Evolutionary conservation across 2,797 vertebrate genomes (phyloP).

Genomic region (Cyclura pinguis): DNA sequence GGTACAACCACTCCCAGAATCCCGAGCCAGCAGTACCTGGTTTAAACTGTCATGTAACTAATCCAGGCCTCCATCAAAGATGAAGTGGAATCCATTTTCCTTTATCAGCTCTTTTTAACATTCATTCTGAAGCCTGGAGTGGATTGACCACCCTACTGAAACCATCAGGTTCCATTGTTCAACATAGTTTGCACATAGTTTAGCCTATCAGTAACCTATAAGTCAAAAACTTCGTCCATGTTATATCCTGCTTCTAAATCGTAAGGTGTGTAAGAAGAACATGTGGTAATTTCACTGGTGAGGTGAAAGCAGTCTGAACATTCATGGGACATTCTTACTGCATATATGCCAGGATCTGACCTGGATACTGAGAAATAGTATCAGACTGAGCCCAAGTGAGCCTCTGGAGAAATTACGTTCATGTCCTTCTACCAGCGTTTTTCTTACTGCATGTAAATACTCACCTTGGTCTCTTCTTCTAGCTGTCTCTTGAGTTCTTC

Average conservation of each 20-base stretch:
- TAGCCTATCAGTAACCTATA: too few relatives aligned
- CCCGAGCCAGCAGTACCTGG: too few relatives aligned
- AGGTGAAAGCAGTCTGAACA: background rate
- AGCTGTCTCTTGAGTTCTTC: slow-evolving; percentile 94
- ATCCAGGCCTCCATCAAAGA: too few relatives aligned
- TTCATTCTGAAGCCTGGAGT: too few relatives aligned
- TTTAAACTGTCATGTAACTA: too few relatives aligned
- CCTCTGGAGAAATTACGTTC: background rate
- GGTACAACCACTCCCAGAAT: too few relatives aligned
- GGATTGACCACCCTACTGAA: too few relatives aligned
- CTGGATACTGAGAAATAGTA: background rate
- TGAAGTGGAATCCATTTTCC: too few relatives aligned
- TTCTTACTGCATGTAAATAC: background rate
- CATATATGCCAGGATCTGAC: background rate
- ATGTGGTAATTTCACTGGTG: background rate
- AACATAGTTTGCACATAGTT: too few relatives aligned
- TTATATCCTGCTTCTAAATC: background rate
- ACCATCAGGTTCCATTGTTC: too few relatives aligned
- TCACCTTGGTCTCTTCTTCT: slow-evolving; percentile 94
- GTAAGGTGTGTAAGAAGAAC: background rate
- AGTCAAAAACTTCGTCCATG: background rate
- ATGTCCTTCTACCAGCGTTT: background rate
- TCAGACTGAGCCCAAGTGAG: background rate
- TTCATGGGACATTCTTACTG: background rate
- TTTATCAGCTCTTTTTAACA: too few relatives aligned